Conservation (phyloP, 2,888 invertebrate species). For the Willowsia nigromaculata region DNA sequence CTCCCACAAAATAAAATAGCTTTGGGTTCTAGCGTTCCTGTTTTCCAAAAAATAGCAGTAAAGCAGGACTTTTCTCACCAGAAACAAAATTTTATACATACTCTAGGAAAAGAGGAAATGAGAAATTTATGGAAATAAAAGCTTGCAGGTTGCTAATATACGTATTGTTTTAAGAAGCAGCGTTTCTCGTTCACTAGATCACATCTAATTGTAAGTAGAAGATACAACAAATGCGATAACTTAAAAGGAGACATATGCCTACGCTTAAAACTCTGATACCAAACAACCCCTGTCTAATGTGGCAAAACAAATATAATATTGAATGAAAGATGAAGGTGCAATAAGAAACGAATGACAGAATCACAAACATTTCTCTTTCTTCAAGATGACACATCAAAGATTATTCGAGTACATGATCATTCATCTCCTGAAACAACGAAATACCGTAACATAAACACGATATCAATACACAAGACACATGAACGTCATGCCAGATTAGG, state of each 20-base stretch:
- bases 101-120: neutral
- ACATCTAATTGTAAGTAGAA: neutral
- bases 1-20: neutral
- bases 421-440: conserved; percentile 69
- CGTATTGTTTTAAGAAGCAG: neutral
- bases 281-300: conserved; percentile 53
- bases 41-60: neutral
- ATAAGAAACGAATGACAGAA: conserved; percentile 39
- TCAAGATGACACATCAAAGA: conserved; percentile 67
- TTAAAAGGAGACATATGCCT: conserved; percentile 16
- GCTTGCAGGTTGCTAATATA: neutral
- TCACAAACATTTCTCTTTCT: conserved; percentile 51
- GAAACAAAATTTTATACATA: neutral
- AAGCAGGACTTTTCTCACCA: conserved; percentile 1
- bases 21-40: neutral
- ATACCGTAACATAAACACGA: conserved; percentile 68
- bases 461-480: conserved; percentile 39
- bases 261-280: conserved; percentile 24
- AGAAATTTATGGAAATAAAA: neutral
- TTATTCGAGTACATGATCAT: conserved; percentile 68
- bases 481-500: conserved; percentile 29
- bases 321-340: conserved; percentile 38
- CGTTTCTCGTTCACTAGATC: neutral
- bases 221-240: conserved; percentile 46
- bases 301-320: conserved; percentile 68